These are phyloP conservation scores for Oenanthe melanoleuca DNA, from an alignment of 2,113 vertebrate species.

Conservation along the genomic window DNA sequence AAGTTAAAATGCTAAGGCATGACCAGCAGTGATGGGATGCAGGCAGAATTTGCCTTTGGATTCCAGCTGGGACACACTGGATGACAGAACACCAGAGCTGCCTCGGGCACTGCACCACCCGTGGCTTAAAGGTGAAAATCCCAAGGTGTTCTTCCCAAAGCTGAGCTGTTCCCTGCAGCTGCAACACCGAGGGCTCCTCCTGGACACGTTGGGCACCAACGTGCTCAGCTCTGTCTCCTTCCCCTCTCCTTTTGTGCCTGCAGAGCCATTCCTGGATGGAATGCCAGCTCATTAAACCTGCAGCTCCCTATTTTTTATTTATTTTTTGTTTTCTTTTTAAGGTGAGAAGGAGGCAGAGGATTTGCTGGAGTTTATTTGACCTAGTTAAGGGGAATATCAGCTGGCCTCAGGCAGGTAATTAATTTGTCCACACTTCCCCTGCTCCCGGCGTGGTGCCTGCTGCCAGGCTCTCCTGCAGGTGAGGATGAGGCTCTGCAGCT, in stretches of 20 bases:
- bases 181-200: not conserved
- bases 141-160: not conserved
- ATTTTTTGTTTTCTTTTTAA: not conserved
- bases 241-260: not conserved
- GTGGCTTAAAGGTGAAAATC: not conserved
- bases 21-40: not conserved
- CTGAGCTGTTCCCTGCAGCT: not conserved
- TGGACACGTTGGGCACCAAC: rapidly evolving
- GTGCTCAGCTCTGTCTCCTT: not conserved
- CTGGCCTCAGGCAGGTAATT: conserved; percentile 53
- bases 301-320: rapidly evolving
- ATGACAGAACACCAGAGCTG: not conserved
- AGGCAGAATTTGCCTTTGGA: not conserved
- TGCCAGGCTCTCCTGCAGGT: conserved; percentile 1
- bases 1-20: not conserved
- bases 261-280: not conserved
- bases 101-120: not conserved
- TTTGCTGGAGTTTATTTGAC: conserved; percentile 62
- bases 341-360: not conserved
- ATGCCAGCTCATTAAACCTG: not conserved
- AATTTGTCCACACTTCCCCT: conserved; percentile 4
- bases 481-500: not conserved
- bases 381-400: conserved; percentile 56
- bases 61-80: not conserved
- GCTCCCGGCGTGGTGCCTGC: not conserved